These are phyloP conservation scores for Hymenopus coronatus DNA, from an alignment of 2,888 invertebrate species.

Conservation along the genomic window DNA sequence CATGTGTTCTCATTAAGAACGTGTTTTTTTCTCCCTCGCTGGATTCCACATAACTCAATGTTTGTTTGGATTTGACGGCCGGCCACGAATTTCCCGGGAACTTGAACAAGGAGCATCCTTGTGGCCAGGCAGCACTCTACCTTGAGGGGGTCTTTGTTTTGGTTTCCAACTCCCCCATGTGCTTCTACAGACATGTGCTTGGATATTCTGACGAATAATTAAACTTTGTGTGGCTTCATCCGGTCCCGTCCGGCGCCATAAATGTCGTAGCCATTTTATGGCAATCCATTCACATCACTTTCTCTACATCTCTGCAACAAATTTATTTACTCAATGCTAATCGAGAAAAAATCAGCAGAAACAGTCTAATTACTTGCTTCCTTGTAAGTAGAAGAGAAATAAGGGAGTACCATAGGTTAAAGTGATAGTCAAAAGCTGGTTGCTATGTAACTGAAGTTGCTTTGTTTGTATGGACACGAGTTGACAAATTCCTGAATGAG, in stretches of 20 bases:
- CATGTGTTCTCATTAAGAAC: neutral
- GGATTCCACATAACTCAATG: neutral
- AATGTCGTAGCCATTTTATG: no score
- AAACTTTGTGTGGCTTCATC: neutral
- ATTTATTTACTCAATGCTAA: no score
- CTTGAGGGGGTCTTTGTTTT: neutral
- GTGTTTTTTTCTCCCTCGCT: neutral
- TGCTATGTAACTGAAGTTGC: no score
- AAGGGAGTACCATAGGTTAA: no score
- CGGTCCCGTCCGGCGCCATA: neutral
- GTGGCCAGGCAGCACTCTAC: neutral
- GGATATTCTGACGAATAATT: neutral
- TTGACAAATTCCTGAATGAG: no score
- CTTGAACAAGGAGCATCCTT: neutral
- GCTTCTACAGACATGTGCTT: neutral
- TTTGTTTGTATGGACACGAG: no score
- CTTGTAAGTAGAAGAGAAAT: no score
- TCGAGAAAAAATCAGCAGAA: no score
- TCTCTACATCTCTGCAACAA: no score
- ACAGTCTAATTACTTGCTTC: no score
- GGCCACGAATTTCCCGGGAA: neutral
- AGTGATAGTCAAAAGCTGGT: no score
- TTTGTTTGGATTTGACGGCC: neutral
- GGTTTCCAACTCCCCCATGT: neutral
- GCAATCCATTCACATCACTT: no score